Evolutionary conservation across 2,888 invertebrate genomes (phyloP).

Genomic region (Watsonalla cultraria): DNA sequence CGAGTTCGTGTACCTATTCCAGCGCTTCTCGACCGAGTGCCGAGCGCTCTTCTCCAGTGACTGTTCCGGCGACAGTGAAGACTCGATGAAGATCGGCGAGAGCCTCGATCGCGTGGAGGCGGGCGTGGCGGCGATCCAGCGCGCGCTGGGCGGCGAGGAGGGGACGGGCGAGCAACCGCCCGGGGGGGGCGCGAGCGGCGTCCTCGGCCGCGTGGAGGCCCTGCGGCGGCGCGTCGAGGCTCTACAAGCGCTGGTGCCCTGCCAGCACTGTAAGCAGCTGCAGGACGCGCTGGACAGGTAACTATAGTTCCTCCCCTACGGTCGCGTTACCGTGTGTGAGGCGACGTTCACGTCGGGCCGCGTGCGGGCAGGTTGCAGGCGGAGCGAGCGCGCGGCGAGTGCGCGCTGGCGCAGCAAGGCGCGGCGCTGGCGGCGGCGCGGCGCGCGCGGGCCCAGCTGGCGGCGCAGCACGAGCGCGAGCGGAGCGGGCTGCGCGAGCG

Average conservation of each 20-base stretch:
- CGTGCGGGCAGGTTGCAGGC: slow-evolving; percentile 42
- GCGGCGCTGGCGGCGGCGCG: slow-evolving; percentile 65
- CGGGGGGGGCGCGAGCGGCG: slow-evolving; percentile 17
- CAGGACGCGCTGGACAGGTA: slow-evolving; percentile 76
- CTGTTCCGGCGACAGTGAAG: slow-evolving; percentile 77
- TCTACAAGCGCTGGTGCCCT: slow-evolving; percentile 69
- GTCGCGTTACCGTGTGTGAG: neutral
- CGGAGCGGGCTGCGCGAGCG: slow-evolving; percentile 82
- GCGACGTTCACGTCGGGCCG: neutral
- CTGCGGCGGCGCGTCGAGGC: slow-evolving; percentile 69
- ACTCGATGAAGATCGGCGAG: slow-evolving; percentile 76
- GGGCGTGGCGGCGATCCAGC: slow-evolving; percentile 62
- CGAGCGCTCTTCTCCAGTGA: slow-evolving; percentile 77
- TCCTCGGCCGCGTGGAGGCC: slow-evolving; percentile 59
- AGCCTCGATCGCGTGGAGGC: slow-evolving; percentile 73
- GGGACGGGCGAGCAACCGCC: slow-evolving; percentile 61
- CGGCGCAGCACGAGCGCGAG: slow-evolving; percentile 75
- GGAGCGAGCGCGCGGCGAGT: slow-evolving; percentile 62
- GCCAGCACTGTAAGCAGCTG: slow-evolving; percentile 74
- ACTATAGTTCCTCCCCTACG: slow-evolving; percentile 4
- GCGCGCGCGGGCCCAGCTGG: slow-evolving; percentile 63
- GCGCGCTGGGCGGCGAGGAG: slow-evolving; percentile 39
- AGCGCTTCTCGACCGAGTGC: slow-evolving; percentile 81
- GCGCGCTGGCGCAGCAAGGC: slow-evolving; percentile 63
- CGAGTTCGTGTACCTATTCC: slow-evolving; percentile 83